Percentiles rank a stretch among this genome's conserved stretches.
Evolutionary conservation across 2,113 vertebrate species (phyloP).

Genomic region (Misgurnus anguillicaudatus): DNA sequence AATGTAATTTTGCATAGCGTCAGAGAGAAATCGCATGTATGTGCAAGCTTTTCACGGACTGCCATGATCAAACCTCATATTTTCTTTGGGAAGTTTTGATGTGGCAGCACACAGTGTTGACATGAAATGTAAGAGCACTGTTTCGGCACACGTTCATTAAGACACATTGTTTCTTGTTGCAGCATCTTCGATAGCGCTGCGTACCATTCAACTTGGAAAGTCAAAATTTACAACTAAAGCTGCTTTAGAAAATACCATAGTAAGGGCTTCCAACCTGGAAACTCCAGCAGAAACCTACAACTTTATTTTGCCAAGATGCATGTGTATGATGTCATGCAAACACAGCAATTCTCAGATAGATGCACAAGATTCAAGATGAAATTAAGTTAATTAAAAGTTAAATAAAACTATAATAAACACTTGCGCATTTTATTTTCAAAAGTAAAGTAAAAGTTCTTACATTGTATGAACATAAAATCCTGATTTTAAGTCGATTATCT

Average conservation of each 20-base stretch:
- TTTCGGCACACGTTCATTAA: constrained; percentile 18
- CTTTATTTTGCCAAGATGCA: background rate
- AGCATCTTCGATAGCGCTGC: constrained; percentile 26
- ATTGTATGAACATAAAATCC: background rate
- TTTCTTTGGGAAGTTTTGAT: background rate
- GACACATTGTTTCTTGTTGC: background rate
- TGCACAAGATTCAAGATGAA: background rate
- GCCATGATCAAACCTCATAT: constrained; percentile 57
- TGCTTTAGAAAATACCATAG: background rate
- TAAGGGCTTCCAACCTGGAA: background rate
- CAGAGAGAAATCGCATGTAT: constrained; percentile 5
- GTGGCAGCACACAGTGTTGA: constrained; percentile 8
- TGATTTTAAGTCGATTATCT: background rate
- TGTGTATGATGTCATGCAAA: background rate
- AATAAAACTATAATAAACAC: too few species aligned
- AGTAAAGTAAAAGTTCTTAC: background rate
- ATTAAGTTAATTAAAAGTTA: too few species aligned
- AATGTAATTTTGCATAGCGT: constrained; percentile 6
- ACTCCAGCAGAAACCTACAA: background rate
- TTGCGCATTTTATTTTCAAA: too few species aligned
- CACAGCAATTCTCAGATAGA: background rate
- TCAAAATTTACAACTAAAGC: background rate
- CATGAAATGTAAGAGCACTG: background rate
- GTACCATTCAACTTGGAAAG: background rate
- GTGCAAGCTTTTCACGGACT: constrained; percentile 35